Evolutionary conservation across 2,888 invertebrate species (phyloP).

Genomic region (Diadromus collaris): DNA sequence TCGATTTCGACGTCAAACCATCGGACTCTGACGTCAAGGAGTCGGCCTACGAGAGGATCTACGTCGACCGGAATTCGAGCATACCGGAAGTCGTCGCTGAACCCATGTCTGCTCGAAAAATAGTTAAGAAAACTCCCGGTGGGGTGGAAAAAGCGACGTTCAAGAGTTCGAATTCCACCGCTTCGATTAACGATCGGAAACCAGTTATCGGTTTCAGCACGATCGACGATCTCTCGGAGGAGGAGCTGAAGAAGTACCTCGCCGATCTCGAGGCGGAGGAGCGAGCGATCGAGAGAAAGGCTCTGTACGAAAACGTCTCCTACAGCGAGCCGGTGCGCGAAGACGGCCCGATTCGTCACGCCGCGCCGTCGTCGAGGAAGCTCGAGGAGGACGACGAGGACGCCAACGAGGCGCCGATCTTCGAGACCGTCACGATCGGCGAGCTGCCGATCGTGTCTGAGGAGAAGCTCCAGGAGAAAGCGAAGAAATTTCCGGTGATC

Average conservation of each 20-base stretch:
- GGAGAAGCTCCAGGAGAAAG: constrained; percentile 71
- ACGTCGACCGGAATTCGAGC: neutral
- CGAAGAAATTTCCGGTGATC: constrained; percentile 73
- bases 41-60: constrained; percentile 64
- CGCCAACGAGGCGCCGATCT: constrained; percentile 73
- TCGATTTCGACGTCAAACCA: constrained; percentile 65
- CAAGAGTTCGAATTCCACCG: constrained; percentile 52
- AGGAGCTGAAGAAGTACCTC: constrained; percentile 78
- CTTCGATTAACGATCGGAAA: constrained; percentile 60
- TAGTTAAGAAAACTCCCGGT: constrained; percentile 50
- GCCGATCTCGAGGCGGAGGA: constrained; percentile 79
- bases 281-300: constrained; percentile 66
- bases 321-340: constrained; percentile 22
- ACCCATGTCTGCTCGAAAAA: neutral
- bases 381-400: constrained; percentile 69
- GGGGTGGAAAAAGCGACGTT: constrained; percentile 41
- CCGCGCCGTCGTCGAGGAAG: constrained; percentile 34
- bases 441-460: constrained; percentile 72
- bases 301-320: constrained; percentile 61
- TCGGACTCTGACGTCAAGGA: constrained; percentile 56
- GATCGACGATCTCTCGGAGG: constrained; percentile 78
- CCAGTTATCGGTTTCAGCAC: constrained; percentile 72
- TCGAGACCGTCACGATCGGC: constrained; percentile 73
- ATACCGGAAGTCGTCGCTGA: neutral
- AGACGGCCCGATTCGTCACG: constrained; percentile 18